Base-by-base conservation (phyloP, 2,797 vertebrate species). In the Fundulus diaphanus region DNA sequence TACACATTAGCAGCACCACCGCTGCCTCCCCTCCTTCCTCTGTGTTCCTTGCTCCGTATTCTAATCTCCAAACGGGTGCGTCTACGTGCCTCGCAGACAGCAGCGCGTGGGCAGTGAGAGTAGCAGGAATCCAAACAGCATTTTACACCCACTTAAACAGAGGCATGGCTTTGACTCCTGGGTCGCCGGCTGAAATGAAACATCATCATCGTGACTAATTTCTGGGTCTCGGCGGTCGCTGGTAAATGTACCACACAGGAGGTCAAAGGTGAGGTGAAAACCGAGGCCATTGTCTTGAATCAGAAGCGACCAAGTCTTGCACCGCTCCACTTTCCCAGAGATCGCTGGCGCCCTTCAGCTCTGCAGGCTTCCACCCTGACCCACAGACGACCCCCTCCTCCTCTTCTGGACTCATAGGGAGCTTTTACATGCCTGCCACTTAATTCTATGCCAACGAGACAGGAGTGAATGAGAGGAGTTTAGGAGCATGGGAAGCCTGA, bases 311-410 rank as follows among this genome's bases (percentile, higher is more conserved):
- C 85, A 82, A 82, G 52, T 75, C 81, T 44, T 67, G 82, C 65
- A 84, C 91, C 91, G 84, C 90, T 29, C 52, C 68, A 7, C 65
- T 87, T 93, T 93, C 90, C 90, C 91, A 91, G 86, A 88, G 84
- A 87, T 80, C 33, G 56, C 83, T 81, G 92, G 90, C 79, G 85
- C 90, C 90, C 80, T 90, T 83, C 79, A 74, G 82, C 92, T 85
- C 92, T 27, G 84, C 91, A 77, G 87, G 88, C 85, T 87, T 84
- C 89, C 83, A 67, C 29, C 22, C 70, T 92, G 93, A 94, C 94
- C 95, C 87, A 83, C 75, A 73, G 70, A 91, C 82, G 83, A 95
- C 93, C 94, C 93, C 94, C 46, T 54, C 85, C 85, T 80, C 70
- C 29, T 88, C 85, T 78, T 90, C 73, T 2, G 33, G 33, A 69